Percentiles rank a stretch among this genome's conserved stretches.
phyloP scores from a whole-genome alignment of 2,888 invertebrate genomes.

The Amblyteles armatorius region DNA sequence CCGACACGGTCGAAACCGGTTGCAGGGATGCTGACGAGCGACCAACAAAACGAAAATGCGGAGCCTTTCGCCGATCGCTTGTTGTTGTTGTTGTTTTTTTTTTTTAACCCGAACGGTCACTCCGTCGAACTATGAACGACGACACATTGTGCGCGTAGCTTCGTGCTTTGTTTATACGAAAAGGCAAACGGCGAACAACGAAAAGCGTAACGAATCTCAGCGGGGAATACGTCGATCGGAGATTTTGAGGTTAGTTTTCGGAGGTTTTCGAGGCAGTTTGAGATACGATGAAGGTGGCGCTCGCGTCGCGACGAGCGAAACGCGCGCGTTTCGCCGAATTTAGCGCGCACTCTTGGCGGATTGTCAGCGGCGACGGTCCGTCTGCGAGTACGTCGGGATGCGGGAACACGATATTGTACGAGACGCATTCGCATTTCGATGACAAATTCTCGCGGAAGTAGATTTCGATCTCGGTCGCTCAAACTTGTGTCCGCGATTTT shows the following conservation, averaged over 20 bases:
- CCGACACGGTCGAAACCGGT: constrained; percentile 50
- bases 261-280: not conserved
- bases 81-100: not conserved
- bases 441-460: not conserved
- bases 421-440: not conserved
- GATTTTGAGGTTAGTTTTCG: constrained; percentile 57
- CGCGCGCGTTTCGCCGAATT: not conserved
- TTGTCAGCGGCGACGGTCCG: not conserved
- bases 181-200: not conserved
- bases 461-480: too few relatives aligned
- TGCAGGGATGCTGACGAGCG: constrained; percentile 19
- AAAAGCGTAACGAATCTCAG: constrained; percentile 28
- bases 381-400: not conserved
- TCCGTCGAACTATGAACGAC: not conserved
- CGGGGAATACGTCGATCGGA: constrained; percentile 32
- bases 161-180: not conserved
- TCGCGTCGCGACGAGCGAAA: not conserved
- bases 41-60: constrained; percentile 30
- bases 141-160: not conserved
- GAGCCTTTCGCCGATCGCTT: constrained; percentile 10
- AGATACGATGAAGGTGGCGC: not conserved
- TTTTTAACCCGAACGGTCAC: not conserved
- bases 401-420: not conserved
- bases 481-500: too few relatives aligned
- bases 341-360: not conserved